Evolutionary conservation across 1,140 invertebrate species (phyloP).

Genomic region (Orius laevigatus): DNA sequence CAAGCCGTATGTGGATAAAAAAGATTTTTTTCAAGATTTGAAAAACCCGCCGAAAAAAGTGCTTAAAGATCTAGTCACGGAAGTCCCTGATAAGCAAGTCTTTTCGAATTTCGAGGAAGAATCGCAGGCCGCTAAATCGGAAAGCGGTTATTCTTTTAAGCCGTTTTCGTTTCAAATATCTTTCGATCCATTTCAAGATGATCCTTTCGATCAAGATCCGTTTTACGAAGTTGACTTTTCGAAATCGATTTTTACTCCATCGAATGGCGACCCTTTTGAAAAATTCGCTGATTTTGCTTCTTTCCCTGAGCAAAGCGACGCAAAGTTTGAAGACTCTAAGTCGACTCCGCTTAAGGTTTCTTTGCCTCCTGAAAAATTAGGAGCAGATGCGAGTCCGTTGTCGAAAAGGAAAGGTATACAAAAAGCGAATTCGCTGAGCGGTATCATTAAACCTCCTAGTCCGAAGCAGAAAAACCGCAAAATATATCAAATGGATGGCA

Average conservation of each 20-base stretch:
- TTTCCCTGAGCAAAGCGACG: constrained; percentile 13
- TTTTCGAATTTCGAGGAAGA: constrained; percentile 13
- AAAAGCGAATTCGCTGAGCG: constrained; percentile 18
- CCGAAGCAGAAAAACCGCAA: constrained; percentile 27
- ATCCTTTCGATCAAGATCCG: constrained; percentile 49
- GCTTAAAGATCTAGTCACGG: constrained; percentile 57
- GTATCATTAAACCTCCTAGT: constrained; percentile 26
- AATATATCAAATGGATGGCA: constrained; percentile 18
- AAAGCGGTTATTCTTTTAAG: constrained; percentile 19
- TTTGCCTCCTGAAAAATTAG: constrained; percentile 40
- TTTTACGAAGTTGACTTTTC: constrained; percentile 37
- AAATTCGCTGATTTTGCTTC: constrained; percentile 28
- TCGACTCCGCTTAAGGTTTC: constrained; percentile 46
- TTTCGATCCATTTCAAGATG: constrained; percentile 49
- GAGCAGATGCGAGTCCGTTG: constrained; percentile 17
- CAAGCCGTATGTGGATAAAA: constrained; percentile 84
- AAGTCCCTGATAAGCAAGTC: constrained; percentile 12
- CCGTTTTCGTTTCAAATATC: constrained; percentile 3
- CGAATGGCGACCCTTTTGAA: constrained; percentile 41
- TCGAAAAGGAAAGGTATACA: constrained; percentile 19
- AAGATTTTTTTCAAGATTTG: constrained; percentile 85
- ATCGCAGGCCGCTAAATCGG: not conserved
- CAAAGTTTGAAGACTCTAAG: constrained; percentile 16
- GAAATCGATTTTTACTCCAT: constrained; percentile 20
- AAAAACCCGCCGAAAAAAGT: constrained; percentile 85